Conservation (phyloP, 2,888 invertebrate genomes). For the Apamea crenata region DNA sequence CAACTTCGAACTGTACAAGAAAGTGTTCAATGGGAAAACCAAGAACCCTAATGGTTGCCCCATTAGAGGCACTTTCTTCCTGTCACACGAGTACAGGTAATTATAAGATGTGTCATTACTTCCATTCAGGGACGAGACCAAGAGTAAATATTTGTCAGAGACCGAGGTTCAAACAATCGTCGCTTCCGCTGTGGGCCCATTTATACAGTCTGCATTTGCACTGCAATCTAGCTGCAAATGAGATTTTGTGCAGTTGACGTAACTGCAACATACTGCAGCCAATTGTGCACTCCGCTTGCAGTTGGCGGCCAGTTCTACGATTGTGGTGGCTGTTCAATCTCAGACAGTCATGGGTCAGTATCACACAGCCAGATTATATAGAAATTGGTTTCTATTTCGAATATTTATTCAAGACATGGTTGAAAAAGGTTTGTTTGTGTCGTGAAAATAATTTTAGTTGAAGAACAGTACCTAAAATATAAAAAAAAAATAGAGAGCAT, state of each 20-base stretch:
- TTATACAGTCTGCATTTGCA: not conserved
- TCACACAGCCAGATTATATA: not conserved
- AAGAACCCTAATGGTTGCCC: constrained; percentile 97
- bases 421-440: not conserved
- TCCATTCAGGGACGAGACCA: constrained; percentile 1
- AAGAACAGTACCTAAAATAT: not conserved
- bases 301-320: not conserved
- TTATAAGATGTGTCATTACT: constrained; percentile 53
- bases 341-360: not conserved
- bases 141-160: constrained; percentile 11
- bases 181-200: not conserved
- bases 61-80: constrained; percentile 97
- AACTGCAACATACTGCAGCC: not conserved
- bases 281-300: not conserved
- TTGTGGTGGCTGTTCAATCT: not conserved
- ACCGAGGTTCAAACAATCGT: not conserved
- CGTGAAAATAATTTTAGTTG: not conserved
- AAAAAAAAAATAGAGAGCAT: not conserved
- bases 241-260: constrained; percentile 1
- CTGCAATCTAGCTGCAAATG: constrained; percentile 18
- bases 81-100: constrained; percentile 96
- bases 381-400: not conserved
- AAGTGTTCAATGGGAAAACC: constrained; percentile 94
- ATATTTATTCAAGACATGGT: not conserved
- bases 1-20: constrained; percentile 96